Base-by-base conservation (phyloP, 1,140 invertebrate species). In the Drosophila grimshawi region DNA sequence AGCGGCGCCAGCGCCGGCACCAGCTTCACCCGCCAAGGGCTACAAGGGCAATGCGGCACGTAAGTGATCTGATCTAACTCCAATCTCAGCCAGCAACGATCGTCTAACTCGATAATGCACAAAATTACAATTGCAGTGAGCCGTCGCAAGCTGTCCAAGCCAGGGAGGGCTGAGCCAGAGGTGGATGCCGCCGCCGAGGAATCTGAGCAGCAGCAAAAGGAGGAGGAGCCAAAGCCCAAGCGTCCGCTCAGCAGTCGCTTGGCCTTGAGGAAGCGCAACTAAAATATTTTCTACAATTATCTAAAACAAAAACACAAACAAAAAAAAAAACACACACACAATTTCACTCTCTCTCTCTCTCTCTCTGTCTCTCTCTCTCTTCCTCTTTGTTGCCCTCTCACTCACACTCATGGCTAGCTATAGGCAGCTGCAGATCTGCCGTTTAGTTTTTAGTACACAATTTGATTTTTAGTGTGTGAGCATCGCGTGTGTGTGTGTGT, bases 211-310 rank as follows among this genome's bases (percentile, higher is more conserved):
- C 81, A 91, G 55, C 80, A 85, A 27, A 92, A 92, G 71, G 90
- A 92, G 78, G 90, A 92, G 77, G 85, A 88, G 56, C 51, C 81
- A 30, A 92, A 92, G 56, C 86, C 81, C 30, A 92, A 89, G 71
- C 90, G 90, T 51, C 83, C 90, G 32, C 70, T 89, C 19, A 69
- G 68, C 33, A 64, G 57, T 39, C 90, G 90, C 43, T 61, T 92
- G 64, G 78, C 83, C 60, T 78, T 92, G 73, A 80, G 90, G 73
- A 92, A 91, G 65, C 90, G 90, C 78, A 91, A 88, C 57, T 92
- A 80, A 74, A 7, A n/a, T 43, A 51, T 5, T 11, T 2, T 57
- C 30, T 30, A 57, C 53, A 27, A 19, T 41, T 56, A 56, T 56
- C 11, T 56, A 27, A 27, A 10, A 52, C 51, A 52, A 10, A 33